These are phyloP conservation scores for Circaetus cinerascens DNA, from an alignment of 2,113 vertebrate species.

Conservation along the genomic window DNA sequence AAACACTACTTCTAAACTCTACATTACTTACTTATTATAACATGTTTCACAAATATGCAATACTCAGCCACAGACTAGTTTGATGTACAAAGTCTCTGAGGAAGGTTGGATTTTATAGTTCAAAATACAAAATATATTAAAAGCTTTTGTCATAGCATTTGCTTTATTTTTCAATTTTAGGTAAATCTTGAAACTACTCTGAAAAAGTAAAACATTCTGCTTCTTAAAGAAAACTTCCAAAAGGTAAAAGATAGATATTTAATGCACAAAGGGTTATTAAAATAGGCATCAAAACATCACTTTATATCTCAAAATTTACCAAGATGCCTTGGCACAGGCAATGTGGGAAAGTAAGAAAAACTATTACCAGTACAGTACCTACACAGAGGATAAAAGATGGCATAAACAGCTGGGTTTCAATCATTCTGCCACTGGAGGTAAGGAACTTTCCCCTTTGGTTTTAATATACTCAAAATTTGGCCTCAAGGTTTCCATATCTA, in stretches of 20 bases:
- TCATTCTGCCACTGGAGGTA: background rate
- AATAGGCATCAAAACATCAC: background rate
- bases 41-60: accelerated
- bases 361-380: background rate
- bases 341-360: background rate
- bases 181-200: background rate
- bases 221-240: background rate
- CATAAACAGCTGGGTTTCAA: background rate
- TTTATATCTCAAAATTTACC: background rate
- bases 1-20: background rate
- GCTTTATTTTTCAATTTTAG: background rate
- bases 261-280: background rate
- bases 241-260: background rate
- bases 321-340: background rate
- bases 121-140: background rate
- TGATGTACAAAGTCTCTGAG: background rate
- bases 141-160: background rate
- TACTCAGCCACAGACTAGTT: background rate
- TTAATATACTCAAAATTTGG: background rate
- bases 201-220: background rate
- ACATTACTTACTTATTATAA: background rate
- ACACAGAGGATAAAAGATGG: background rate
- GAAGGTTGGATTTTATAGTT: background rate
- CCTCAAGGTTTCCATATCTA: background rate
- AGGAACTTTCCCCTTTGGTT: background rate